A percentile compares a stretch with the other conserved stretches of the same genome.
Conservation (phyloP, 2,888 invertebrate genomes). For the Oscheius onirici region DNA sequence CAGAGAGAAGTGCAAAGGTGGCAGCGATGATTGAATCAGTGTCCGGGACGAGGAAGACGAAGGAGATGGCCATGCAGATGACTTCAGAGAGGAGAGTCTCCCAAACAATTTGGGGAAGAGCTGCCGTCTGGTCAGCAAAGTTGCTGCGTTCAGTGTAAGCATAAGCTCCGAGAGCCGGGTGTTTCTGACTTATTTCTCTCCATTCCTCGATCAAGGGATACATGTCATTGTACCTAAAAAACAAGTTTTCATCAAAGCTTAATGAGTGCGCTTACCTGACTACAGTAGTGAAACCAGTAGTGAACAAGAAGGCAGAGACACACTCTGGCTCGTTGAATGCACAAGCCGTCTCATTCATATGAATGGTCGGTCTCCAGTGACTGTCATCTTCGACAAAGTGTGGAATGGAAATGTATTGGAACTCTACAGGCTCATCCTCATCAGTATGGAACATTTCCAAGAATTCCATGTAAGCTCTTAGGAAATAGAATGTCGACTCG, state of each 20-base stretch:
- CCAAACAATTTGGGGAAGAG: constrained; percentile 55
- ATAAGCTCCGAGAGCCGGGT: constrained; percentile 45
- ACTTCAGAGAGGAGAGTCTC: constrained; percentile 58
- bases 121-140: constrained; percentile 59
- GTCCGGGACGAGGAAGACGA: constrained; percentile 57
- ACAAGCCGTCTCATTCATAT: constrained; percentile 43
- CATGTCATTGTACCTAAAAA: constrained; percentile 54
- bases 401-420: constrained; percentile 47
- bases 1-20: constrained; percentile 54
- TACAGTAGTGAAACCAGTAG: constrained; percentile 60
- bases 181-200: constrained; percentile 47
- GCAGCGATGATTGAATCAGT: constrained; percentile 54
- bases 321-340: constrained; percentile 47
- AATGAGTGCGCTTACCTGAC: constrained; percentile 33
- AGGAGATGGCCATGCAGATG: constrained; percentile 57
- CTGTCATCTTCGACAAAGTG: constrained; percentile 40
- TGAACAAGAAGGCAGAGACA: constrained; percentile 52
- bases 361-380: constrained; percentile 41
- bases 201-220: constrained; percentile 57
- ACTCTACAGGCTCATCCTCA: constrained; percentile 31
- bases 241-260: not conserved
- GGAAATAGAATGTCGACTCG: constrained; percentile 55
- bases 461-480: constrained; percentile 51
- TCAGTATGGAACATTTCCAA: constrained; percentile 48
- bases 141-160: constrained; percentile 57